Conservation (phyloP, 1,140 invertebrate genomes). For the Ptiloglossa arizonensis region DNA sequence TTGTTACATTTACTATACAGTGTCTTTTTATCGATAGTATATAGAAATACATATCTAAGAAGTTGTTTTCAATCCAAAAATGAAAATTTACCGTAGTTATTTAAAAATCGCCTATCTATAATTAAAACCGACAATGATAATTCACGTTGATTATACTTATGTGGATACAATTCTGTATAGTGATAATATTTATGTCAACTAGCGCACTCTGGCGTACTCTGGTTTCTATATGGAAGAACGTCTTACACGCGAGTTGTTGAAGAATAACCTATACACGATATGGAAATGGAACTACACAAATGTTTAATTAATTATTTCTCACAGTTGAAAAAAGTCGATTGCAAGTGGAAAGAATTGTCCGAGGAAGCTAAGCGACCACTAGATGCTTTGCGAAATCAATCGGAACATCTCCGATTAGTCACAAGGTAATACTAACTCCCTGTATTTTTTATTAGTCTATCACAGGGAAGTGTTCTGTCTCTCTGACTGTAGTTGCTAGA, state of each 20-base stretch:
- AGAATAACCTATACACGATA: conserved; percentile 27
- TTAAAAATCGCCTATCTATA: too few species aligned
- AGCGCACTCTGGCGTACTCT: conserved; percentile 31
- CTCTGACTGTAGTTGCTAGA: neutral
- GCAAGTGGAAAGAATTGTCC: conserved; percentile 66
- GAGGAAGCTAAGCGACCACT: conserved; percentile 51
- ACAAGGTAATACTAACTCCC: conserved; percentile 63
- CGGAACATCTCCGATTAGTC: conserved; percentile 68
- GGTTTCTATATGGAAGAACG: neutral
- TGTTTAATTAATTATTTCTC: conserved; percentile 69
- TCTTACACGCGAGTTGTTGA: too few species aligned
- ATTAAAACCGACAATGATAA: too few species aligned
- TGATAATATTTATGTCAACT: neutral
- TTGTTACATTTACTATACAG: too few species aligned
- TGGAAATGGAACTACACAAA: conserved; percentile 61
- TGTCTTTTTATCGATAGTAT: too few species aligned
- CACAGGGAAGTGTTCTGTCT: neutral
- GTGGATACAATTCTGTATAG: too few species aligned
- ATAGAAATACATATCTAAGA: too few species aligned
- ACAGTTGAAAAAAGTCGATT: conserved; percentile 59
- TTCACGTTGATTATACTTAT: too few species aligned
- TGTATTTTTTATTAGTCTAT: conserved; percentile 1
- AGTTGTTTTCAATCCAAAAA: too few species aligned
- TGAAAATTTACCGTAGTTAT: too few species aligned
- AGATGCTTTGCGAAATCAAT: conserved; percentile 65